These are phyloP conservation scores for Drosophila monieri DNA, from an alignment of 2,888 invertebrate genomes.

Conservation along the genomic window DNA sequence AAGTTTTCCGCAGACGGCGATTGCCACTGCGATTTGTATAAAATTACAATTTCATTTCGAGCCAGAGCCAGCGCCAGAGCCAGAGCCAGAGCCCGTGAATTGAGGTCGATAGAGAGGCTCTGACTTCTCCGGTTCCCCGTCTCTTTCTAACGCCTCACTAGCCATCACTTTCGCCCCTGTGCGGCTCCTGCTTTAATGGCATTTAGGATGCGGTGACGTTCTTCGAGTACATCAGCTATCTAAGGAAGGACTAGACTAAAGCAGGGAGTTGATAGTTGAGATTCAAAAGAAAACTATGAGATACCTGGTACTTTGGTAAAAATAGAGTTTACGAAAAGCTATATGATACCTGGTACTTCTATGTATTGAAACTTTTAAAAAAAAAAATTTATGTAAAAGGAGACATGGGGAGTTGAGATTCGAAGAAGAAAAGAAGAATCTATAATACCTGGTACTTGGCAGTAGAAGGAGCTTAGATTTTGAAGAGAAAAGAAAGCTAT, in stretches of 20 bases:
- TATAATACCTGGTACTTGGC: not conserved
- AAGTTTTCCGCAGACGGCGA: slow-evolving; percentile 24
- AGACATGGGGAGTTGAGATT: not conserved
- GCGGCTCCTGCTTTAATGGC: slow-evolving; percentile 22
- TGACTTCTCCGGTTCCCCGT: not conserved
- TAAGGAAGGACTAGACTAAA: too few relatives aligned
- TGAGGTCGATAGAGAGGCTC: slow-evolving; percentile 41
- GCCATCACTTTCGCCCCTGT: slow-evolving; percentile 1
- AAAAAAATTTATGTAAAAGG: not conserved
- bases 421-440: not conserved
- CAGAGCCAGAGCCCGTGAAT: slow-evolving; percentile 30
- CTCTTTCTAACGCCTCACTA: not conserved
- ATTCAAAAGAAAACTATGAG: too few relatives aligned
- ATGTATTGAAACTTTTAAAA: not conserved
- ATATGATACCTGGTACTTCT: too few relatives aligned
- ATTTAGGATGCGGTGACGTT: slow-evolving; percentile 7
- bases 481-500: too few relatives aligned
- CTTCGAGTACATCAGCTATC: slow-evolving; percentile 15
- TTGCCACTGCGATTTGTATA: slow-evolving; percentile 56
- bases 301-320: too few relatives aligned
- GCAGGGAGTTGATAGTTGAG: too few relatives aligned
- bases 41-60: slow-evolving; percentile 56
- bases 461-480: not conserved
- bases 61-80: not conserved
- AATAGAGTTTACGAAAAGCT: too few relatives aligned